Conservation (phyloP, 2,113 vertebrate genomes). For the Capreolus pygargus region DNA sequence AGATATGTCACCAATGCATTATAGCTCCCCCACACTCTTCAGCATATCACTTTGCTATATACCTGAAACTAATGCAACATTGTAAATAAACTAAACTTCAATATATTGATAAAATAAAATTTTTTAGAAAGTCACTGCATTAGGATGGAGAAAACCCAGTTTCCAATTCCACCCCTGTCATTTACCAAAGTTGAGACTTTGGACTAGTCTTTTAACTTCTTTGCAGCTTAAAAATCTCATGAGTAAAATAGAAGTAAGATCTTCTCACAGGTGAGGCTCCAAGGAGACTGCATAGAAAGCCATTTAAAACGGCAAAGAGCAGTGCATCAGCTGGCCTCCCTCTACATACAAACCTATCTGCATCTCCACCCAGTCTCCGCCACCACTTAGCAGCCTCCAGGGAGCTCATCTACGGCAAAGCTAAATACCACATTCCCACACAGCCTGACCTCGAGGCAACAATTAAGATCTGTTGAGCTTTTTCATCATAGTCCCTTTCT, state of each 20-base stretch:
- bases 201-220: not conserved
- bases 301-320: not conserved
- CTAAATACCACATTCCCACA: not conserved
- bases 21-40: fast-evolving
- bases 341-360: not conserved
- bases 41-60: not conserved
- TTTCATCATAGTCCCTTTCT: not conserved
- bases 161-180: not conserved
- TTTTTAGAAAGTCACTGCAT: not conserved
- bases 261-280: not conserved
- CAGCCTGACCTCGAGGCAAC: not conserved
- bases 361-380: not conserved
- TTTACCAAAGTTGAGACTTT: not conserved
- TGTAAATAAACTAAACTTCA: not conserved
- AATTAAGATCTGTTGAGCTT: not conserved
- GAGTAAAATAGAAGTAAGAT: not conserved
- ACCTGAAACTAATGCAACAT: not conserved
- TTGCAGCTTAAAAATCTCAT: not conserved
- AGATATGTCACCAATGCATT: not conserved
- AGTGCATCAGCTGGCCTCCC: not conserved
- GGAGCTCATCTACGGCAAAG: not conserved
- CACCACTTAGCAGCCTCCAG: not conserved
- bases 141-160: not conserved
- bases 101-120: not conserved
- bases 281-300: not conserved